Evolutionary conservation across 2,888 invertebrate species (phyloP).

Genomic region (Phragmatobia fuliginosa): DNA sequence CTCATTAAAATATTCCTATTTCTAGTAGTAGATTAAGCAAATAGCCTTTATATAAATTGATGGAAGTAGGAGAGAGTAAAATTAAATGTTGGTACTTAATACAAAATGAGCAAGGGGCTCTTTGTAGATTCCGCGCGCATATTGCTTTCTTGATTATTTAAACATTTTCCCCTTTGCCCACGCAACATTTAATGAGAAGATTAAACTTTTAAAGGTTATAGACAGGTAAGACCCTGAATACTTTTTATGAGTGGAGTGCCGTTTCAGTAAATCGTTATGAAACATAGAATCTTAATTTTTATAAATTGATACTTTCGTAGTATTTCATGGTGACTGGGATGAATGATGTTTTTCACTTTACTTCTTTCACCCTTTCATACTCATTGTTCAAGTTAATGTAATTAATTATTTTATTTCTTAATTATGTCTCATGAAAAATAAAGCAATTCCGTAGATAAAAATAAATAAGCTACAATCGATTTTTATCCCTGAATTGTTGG

Average conservation of each 20-base stretch:
- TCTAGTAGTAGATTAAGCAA: slow-evolving; percentile 24
- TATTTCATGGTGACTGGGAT: background rate
- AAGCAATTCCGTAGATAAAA: background rate
- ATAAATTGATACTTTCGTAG: background rate
- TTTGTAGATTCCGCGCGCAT: slow-evolving; percentile 59
- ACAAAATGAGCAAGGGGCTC: slow-evolving; percentile 47
- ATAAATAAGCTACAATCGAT: background rate
- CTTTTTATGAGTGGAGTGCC: background rate
- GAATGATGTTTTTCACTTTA: background rate
- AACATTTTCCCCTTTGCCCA: slow-evolving; percentile 58
- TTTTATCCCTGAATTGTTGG: background rate
- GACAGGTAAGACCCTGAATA: slow-evolving; percentile 15
- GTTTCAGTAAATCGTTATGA: background rate
- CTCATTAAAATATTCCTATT: slow-evolving; percentile 23
- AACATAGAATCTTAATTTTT: background rate
- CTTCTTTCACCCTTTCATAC: background rate
- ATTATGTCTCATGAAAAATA: background rate
- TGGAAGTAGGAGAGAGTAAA: slow-evolving; percentile 27
- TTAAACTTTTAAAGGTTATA: slow-evolving; percentile 37
- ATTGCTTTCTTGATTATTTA: slow-evolving; percentile 72
- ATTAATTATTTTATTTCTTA: background rate
- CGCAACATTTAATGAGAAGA: slow-evolving; percentile 41
- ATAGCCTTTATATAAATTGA: slow-evolving; percentile 37
- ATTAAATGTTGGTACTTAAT: slow-evolving; percentile 43
- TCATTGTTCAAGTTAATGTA: background rate